phyloP scores from a whole-genome alignment of 2,797 vertebrate species.

The Notolepis coatsorum region DNA sequence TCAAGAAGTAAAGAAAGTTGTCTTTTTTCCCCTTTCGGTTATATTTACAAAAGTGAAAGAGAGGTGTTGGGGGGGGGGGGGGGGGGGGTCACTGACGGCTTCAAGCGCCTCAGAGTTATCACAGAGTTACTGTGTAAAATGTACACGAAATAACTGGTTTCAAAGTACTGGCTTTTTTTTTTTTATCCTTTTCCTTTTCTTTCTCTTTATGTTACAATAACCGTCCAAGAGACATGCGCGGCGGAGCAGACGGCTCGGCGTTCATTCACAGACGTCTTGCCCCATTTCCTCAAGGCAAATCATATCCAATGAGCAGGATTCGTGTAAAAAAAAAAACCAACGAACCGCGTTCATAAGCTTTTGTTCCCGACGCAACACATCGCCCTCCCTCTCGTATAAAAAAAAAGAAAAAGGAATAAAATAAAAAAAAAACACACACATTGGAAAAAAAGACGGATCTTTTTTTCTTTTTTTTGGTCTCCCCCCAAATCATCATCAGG shows the following conservation, averaged over 20 bases:
- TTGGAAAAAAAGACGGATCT: conserved; percentile 35
- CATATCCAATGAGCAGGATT: conserved; percentile 42
- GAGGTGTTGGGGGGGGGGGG: conserved; percentile 49
- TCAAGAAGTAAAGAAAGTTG: conserved; percentile 55
- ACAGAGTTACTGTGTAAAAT: conserved; percentile 38
- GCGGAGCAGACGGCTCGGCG: conserved; percentile 29
- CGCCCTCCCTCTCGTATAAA: conserved; percentile 3
- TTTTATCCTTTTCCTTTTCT: no score
- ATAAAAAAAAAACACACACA: conserved; percentile 24
- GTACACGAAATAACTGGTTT: conserved; percentile 41
- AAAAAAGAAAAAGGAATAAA: conserved; percentile 12
- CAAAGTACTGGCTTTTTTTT: conserved; percentile 51
- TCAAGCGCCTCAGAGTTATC: conserved; percentile 58
- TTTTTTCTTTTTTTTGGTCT: conserved; percentile 66
- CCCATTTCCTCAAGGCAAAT: conserved; percentile 66
- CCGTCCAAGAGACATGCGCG: conserved; percentile 61
- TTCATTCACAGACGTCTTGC: conserved; percentile 49
- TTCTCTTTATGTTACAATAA: no score
- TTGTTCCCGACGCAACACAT: conserved; percentile 45
- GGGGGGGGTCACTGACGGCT: conserved; percentile 37
- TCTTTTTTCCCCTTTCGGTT: conserved; percentile 42
- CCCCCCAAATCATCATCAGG: conserved; percentile 72
- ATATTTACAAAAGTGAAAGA: conserved; percentile 66
- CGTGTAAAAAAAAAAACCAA: no score
- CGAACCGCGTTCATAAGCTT: conserved; percentile 35